Evolutionary conservation across 2,888 invertebrate species (phyloP).

Genomic region (Emmelina monodactyla): DNA sequence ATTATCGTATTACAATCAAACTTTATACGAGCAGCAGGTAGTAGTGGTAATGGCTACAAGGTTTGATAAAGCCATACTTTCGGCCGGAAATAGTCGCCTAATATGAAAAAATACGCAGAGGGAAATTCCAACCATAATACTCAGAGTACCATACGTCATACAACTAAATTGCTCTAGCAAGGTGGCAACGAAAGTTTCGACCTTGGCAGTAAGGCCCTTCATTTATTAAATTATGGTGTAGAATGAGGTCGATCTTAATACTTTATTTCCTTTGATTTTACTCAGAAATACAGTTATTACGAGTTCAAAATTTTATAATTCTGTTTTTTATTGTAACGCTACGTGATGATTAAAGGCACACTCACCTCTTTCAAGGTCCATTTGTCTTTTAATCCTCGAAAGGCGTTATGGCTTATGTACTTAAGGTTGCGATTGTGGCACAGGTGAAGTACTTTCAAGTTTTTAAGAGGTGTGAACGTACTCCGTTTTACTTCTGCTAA

Average conservation of each 20-base stretch:
- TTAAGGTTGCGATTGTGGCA: slow-evolving; percentile 60
- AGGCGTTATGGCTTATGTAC: slow-evolving; percentile 68
- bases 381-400: slow-evolving; percentile 51
- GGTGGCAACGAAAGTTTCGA: not conserved
- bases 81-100: too few relatives aligned
- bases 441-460: slow-evolving; percentile 48
- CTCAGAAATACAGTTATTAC: too few relatives aligned
- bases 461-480: slow-evolving; percentile 58
- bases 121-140: not conserved
- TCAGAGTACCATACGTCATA: not conserved
- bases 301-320: too few relatives aligned
- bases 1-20: too few relatives aligned
- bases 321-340: too few relatives aligned
- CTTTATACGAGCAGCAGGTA: too few relatives aligned
- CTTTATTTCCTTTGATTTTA: too few relatives aligned
- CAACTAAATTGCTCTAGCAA: not conserved
- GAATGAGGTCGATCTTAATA: too few relatives aligned
- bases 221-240: not conserved
- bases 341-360: not conserved
- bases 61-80: too few relatives aligned
- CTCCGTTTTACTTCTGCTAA: slow-evolving; percentile 63
- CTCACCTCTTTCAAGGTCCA: slow-evolving; percentile 63
- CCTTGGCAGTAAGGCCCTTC: not conserved
- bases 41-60: too few relatives aligned
- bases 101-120: not conserved